These are phyloP conservation scores for Synanthedon tipuliformis DNA, from an alignment of 2,888 invertebrate genomes.

Conservation along the genomic window DNA sequence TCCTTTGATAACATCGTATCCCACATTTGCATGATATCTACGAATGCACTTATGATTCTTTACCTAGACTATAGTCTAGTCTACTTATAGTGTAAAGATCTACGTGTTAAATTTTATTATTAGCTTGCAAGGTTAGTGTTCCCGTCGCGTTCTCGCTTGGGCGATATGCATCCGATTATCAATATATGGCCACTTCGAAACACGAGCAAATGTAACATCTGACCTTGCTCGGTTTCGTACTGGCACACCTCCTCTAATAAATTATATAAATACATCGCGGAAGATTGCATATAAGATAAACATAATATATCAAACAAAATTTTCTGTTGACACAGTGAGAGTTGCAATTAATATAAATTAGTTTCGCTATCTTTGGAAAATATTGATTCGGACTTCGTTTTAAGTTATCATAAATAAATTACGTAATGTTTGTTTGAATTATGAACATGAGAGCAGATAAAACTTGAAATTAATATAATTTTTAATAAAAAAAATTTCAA, in stretches of 20 bases:
- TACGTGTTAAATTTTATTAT: conserved; percentile 51
- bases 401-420: too few species aligned
- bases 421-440: too few species aligned
- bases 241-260: background rate
- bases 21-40: conserved; percentile 14
- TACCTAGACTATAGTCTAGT: conserved; percentile 24
- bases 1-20: conserved; percentile 6
- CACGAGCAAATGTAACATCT: conserved; percentile 1
- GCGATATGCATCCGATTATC: conserved; percentile 7
- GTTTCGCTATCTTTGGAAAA: too few species aligned
- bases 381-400: too few species aligned
- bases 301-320: too few species aligned
- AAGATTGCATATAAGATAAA: too few species aligned
- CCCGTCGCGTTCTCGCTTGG: conserved; percentile 37
- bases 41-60: conserved; percentile 14
- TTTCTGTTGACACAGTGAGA: too few species aligned
- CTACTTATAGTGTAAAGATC: conserved; percentile 26
- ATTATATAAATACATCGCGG: background rate
- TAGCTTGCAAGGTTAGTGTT: conserved; percentile 60
- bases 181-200: background rate
- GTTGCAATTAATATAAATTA: too few species aligned
- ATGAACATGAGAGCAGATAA: too few species aligned
- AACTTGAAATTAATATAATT: too few species aligned
- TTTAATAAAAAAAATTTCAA: too few species aligned
- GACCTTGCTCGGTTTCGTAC: conserved; percentile 12